Conservation (phyloP, 2,113 vertebrate species). For the Epinephelus moara region DNA sequence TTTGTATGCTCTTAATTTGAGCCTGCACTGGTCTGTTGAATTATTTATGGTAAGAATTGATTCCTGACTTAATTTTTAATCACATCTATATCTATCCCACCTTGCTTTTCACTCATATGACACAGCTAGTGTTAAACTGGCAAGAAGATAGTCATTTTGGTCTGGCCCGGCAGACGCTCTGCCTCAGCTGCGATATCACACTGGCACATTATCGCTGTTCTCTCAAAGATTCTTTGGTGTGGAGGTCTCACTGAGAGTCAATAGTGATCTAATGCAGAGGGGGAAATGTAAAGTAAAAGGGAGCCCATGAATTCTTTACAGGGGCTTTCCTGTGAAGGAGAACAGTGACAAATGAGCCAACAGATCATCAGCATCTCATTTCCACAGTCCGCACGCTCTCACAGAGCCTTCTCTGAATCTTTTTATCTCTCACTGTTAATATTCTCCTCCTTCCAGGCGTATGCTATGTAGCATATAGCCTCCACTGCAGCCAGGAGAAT, state of each 20-base stretch:
- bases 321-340: neutral
- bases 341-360: conserved; percentile 47
- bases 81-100: conserved; percentile 20
- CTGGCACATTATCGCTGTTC: conserved; percentile 12
- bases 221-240: neutral
- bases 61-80: conserved; percentile 51
- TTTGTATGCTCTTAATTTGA: conserved; percentile 42
- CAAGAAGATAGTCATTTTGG: neutral
- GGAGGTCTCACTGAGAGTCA: conserved; percentile 9
- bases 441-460: conserved; percentile 5
- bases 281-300: conserved; percentile 38
- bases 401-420: conserved; percentile 5
- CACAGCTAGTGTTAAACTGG: conserved; percentile 16
- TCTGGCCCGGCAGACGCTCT: conserved; percentile 8
- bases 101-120: conserved; percentile 11
- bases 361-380: conserved; percentile 37
- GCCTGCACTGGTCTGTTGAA: conserved; percentile 12
- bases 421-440: conserved; percentile 34
- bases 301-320: conserved; percentile 47
- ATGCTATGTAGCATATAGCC: neutral
- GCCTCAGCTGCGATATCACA: conserved; percentile 22
- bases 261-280: conserved; percentile 35
- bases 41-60: conserved; percentile 36
- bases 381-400: conserved; percentile 9
- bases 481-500: neutral